Base-by-base conservation (phyloP, 1,140 invertebrate genomes). In the Pachypeltis micranthus region DNA sequence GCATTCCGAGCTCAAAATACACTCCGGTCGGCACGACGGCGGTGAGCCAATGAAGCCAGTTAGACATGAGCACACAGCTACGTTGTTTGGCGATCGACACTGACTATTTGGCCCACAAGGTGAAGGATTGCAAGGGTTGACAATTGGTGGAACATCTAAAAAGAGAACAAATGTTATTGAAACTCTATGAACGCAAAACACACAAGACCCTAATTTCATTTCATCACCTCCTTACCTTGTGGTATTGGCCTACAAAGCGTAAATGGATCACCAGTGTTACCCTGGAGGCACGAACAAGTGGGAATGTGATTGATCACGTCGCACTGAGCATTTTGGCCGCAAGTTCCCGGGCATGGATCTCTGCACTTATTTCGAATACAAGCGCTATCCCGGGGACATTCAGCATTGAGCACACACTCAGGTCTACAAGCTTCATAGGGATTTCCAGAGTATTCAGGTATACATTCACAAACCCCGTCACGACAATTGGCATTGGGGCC, bases 1-100 rank as follows among this genome's bases (percentile, higher is more conserved):
- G 73, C 91, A 93, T 75, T 93, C 90, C 1, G 85, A 82, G 67
- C 85, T 90, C 0, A 90, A 83, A 16, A 90, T 74, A 73, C 90
- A 93, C 75, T 93, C 89, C 16, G 88, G 88, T 72, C 84, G 79
- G 67, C 89, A 91, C 51, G 80, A 77, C 55, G 88, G 88, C 44
- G 88, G 87, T n/a, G 83, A 75, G 24, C 88, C 88, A 63, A 86
- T 80, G 66, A 84, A 91, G 25, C 85, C 85, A 66, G 81, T 77
- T 19, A 90, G 71, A 70, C 90, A 91, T 23, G 88, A 88, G 70
- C 90, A 93, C 0, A 88, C 84, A 1, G 88, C 85, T 68, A 87
- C 84, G 2, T 69, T 68, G 66, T 88, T 83, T 26, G 81, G 44
- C 60, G 82, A 82, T 67, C 82, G 79, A 73, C 89, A 92, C 68